Conservation (phyloP, 1,140 invertebrate species). For the Heterodera carotae region DNA sequence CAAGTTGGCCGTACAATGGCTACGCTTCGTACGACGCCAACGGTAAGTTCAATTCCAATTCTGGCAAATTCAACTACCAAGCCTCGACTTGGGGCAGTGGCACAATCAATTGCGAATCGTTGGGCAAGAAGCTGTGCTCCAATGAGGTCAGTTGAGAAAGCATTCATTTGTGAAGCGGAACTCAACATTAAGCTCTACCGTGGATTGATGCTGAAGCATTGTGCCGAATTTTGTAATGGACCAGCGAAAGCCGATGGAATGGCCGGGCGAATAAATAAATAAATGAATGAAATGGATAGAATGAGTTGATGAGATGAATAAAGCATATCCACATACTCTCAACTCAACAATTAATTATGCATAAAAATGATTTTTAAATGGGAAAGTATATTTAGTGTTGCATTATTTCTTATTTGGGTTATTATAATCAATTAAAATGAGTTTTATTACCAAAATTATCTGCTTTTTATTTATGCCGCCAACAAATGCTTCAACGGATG, state of each 20-base stretch:
- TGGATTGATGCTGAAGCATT: background rate
- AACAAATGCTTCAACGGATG: too few species aligned
- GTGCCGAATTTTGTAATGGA: background rate
- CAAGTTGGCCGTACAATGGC: background rate
- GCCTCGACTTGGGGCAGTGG: background rate
- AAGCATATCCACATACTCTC: too few species aligned
- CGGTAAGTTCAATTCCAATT: background rate
- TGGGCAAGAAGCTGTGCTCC: conserved; percentile 1
- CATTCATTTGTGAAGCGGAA: background rate
- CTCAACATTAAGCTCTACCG: background rate
- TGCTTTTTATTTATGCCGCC: too few species aligned
- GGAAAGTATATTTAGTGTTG: too few species aligned
- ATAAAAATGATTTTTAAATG: too few species aligned
- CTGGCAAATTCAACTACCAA: background rate
- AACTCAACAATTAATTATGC: too few species aligned
- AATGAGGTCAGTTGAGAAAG: background rate
- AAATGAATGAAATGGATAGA: background rate
- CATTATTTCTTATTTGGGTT: too few species aligned
- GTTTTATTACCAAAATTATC: too few species aligned
- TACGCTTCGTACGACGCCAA: background rate
- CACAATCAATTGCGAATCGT: background rate
- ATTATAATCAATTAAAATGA: too few species aligned
- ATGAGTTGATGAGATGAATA: too few species aligned
- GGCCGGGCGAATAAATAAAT: background rate
- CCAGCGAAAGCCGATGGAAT: background rate